Conservation (phyloP, 2,797 vertebrate genomes). For the Podarcis siculus region DNA sequence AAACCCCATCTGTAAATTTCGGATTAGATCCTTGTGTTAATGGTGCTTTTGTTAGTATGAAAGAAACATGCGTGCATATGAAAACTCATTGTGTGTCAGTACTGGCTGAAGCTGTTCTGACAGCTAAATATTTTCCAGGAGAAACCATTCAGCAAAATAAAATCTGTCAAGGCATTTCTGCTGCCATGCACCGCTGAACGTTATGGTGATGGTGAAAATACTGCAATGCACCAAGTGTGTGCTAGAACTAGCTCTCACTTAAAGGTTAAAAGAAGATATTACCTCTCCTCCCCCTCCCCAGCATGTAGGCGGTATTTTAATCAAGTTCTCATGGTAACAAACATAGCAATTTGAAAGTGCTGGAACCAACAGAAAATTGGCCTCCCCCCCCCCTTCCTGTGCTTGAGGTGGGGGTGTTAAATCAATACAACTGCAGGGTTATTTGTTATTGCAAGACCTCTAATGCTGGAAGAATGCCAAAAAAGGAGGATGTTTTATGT, state of each 20-base stretch:
- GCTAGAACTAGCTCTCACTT: constrained; percentile 40
- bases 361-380: constrained; percentile 52
- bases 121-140: constrained; percentile 45
- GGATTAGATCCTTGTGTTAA: neutral
- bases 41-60: neutral
- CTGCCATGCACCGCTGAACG: constrained; percentile 55
- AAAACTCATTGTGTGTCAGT: constrained; percentile 21
- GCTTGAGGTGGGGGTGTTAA: constrained; percentile 57
- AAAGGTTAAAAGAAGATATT: constrained; percentile 57
- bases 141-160: constrained; percentile 56
- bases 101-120: constrained; percentile 19
- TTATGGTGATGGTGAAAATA: constrained; percentile 60
- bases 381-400: constrained; percentile 39
- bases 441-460: constrained; percentile 43
- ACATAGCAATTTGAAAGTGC: constrained; percentile 61
- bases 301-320: constrained; percentile 64
- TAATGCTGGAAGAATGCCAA: constrained; percentile 54
- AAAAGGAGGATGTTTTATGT: constrained; percentile 46
- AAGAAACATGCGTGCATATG: neutral
- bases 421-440: constrained; percentile 59
- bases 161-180: constrained; percentile 50
- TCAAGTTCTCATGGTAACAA: constrained; percentile 68
- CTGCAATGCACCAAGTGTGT: constrained; percentile 69
- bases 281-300: constrained; percentile 28
- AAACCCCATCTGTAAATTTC: neutral